Base-by-base conservation (phyloP, 1,140 invertebrate species). In the Steinernema khuongi region DNA sequence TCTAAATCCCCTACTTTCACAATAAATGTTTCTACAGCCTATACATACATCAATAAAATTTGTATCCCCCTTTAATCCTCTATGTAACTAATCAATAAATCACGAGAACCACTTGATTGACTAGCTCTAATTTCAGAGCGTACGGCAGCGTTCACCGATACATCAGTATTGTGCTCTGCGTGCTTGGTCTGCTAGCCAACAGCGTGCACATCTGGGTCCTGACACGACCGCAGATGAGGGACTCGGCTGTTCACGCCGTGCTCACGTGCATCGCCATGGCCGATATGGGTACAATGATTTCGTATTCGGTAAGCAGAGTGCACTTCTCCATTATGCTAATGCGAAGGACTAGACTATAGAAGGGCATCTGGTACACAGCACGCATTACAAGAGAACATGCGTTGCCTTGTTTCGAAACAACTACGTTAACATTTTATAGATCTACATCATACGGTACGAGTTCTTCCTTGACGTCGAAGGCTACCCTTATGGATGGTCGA, bases 251-350 rank as follows among this genome's bases (percentile, higher is more conserved):
- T 2, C 79, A 81, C 44, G 74, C 77, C 4, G 74, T 77, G n/a
- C 50, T 81, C 14, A 76, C 71, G 1, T 79, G 71, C 31, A 81
- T 81, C 31, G 79, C 79, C 26, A 29, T 79, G 71, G 80, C 77
- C 22, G 79, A 81, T 31, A 81, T 81, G 60, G 79, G 79, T 32
- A 81, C 79, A 1, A 81, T 81, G 79, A 76, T 74, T 1, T 76
- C 77, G 11, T 81, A 81, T 44, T 74, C 77, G 31, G 79, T 80
- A 72, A 68, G 74, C 43, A 29, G 22, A 71, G n/a, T 14, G 1
- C 1, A 67, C 22, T 29, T 22, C 26, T 28, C 17, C 30, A n/a
- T 70, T 22, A 33, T 29, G 44, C 50, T 17, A 33, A 29, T 60
- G 0, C 2, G 31, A 19, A 71, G n/a, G 26, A 11, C 29, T 1